Base-by-base conservation (phyloP, 2,888 invertebrate species). In the Ceriagrion tenellum region DNA sequence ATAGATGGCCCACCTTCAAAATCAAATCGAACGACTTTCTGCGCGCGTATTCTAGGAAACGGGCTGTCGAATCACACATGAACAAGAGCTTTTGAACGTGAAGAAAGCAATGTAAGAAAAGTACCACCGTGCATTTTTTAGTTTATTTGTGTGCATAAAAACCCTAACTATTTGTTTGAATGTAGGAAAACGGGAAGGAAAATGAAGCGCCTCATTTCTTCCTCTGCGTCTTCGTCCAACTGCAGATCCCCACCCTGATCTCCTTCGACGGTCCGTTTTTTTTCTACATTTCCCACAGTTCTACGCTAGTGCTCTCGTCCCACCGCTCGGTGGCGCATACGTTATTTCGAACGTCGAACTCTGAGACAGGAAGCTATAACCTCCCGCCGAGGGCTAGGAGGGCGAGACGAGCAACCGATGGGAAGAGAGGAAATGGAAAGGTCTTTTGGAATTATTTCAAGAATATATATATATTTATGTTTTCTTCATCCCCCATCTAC, bases 371-470 rank as follows among this genome's bases (percentile, higher is more conserved):
- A 93, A 93, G 74, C 93, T 47, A 93, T 93, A 93, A 93, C 93
- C 93, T 69, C 93, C 93, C 93, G 69, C 93, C 40, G 93, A 23
- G 93, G 56, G 8, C n/a, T 40, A 47, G 69, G 47, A 20, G 26
- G 47, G 4, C 55, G 90, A 56, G 35, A 35, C 59, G 69, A 69
- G 35, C 40, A 35, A 26, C 23, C 10, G 20, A 89, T 40, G 20
- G 89, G 16, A 26, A n/a, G 55, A 55, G 26, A 20, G 89, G 89
- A 55, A 47, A 55, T 63, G 69, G 69, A 59, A 63, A 91, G 91
- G 93, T 63, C 93, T 93, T 74, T 93, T 93, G 93, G 93, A 93
- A 93, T 93, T 93, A 93, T 93, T 93, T 93, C 93, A 93, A 93
- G 93, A 93, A 26, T 69, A 69, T 69, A 69, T 69, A n/a, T 69